These are phyloP conservation scores for Harpegnathos saltator DNA, from an alignment of 1,140 invertebrate genomes.

Conservation along the genomic window DNA sequence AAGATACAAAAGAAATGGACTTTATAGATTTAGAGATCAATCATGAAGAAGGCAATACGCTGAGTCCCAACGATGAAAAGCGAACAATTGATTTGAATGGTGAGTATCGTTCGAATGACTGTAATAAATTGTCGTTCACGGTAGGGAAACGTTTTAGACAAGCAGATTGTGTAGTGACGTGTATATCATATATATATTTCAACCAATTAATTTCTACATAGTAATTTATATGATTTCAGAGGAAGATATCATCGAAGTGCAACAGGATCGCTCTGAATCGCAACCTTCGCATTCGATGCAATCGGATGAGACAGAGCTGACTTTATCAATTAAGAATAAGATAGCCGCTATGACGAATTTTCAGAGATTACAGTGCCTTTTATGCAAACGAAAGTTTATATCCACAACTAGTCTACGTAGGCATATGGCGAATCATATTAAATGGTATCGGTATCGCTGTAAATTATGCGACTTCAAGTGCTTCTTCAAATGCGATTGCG, in stretches of 20 bases:
- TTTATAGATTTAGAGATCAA: neutral
- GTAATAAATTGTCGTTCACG: neutral
- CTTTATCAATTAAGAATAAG: slow-evolving; percentile 63
- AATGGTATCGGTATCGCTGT: slow-evolving; percentile 84
- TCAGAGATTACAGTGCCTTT: slow-evolving; percentile 78
- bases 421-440: slow-evolving; percentile 84
- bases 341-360: slow-evolving; percentile 71
- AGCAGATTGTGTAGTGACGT: no score
- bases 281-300: neutral
- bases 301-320: slow-evolving; percentile 17
- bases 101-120: neutral
- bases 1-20: slow-evolving; percentile 54
- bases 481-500: slow-evolving; percentile 80
- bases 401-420: slow-evolving; percentile 78
- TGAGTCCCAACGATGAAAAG: neutral
- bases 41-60: slow-evolving; percentile 58
- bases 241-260: neutral
- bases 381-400: slow-evolving; percentile 80
- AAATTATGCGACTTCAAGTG: slow-evolving; percentile 82
- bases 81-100: neutral
- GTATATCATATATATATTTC: slow-evolving; percentile 15
- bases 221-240: neutral
- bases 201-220: neutral
- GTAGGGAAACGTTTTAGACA: neutral
- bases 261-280: neutral